These are phyloP conservation scores for Ifrita kowaldi DNA, from an alignment of 2,113 vertebrate species.

Conservation along the genomic window DNA sequence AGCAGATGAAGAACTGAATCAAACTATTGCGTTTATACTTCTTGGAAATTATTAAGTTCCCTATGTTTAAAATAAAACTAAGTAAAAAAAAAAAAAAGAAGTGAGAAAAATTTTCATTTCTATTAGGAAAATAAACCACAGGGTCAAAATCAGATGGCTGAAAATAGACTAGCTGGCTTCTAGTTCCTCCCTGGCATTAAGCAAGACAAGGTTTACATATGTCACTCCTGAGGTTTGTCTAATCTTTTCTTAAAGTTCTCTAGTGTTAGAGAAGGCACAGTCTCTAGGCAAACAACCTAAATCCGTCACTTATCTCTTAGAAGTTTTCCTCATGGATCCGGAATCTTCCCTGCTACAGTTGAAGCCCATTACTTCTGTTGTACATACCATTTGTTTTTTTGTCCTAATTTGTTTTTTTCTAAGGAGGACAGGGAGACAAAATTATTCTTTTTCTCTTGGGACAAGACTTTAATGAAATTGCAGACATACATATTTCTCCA, in stretches of 20 bases:
- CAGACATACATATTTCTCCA: not conserved
- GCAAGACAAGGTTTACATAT: not conserved
- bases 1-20: not conserved
- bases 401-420: not conserved
- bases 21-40: not conserved
- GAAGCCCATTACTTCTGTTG: not conserved
- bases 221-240: not conserved
- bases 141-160: not conserved
- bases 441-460: not conserved
- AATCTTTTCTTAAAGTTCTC: not conserved
- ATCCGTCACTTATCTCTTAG: not conserved
- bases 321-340: not conserved
- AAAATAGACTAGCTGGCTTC: not conserved
- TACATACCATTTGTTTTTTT: not conserved
- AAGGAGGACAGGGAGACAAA: not conserved
- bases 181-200: not conserved
- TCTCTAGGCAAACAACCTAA: not conserved
- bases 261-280: not conserved
- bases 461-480: not conserved
- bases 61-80: not conserved
- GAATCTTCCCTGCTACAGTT: not conserved
- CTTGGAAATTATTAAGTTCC: not conserved
- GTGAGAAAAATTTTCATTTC: not conserved
- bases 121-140: not conserved
- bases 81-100: not conserved